phyloP scores from a whole-genome alignment of 2,888 invertebrate species.

The Phorcus lineatus region DNA sequence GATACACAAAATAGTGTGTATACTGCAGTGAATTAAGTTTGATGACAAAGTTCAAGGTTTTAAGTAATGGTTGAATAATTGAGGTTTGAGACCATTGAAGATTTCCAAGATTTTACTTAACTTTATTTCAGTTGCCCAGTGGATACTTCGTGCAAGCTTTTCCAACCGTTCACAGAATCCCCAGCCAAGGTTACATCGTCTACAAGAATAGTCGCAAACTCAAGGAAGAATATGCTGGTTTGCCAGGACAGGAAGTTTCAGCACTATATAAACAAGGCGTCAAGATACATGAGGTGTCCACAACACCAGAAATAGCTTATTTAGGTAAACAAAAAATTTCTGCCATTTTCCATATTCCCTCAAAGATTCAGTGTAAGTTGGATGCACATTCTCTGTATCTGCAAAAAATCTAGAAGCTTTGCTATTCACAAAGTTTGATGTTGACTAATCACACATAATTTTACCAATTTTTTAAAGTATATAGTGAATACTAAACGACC shows the following conservation, averaged over 20 bases:
- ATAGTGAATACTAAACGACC: too few relatives aligned
- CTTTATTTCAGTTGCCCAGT: conserved; percentile 52
- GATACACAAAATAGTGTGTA: too few relatives aligned
- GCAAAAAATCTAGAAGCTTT: too few relatives aligned
- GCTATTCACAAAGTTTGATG: too few relatives aligned
- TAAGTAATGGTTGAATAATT: not conserved
- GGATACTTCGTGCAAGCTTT: conserved; percentile 58
- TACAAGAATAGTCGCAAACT: conserved; percentile 57
- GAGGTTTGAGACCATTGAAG: too few relatives aligned
- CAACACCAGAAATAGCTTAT: conserved; percentile 66
- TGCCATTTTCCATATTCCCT: too few relatives aligned
- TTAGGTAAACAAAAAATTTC: conserved; percentile 53
- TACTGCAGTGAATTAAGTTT: too few relatives aligned
- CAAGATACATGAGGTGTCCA: conserved; percentile 49
- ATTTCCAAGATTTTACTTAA: too few relatives aligned
- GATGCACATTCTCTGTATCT: too few relatives aligned
- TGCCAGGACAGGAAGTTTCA: conserved; percentile 51
- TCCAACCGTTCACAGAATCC: conserved; percentile 65
- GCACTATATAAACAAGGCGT: conserved; percentile 50
- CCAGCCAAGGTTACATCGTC: conserved; percentile 70
- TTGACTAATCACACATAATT: too few relatives aligned
- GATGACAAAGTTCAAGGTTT: not conserved
- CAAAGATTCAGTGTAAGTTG: too few relatives aligned
- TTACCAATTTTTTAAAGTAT: too few relatives aligned
- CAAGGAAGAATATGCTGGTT: conserved; percentile 55